These are phyloP conservation scores for Polyploca ridens DNA, from an alignment of 2,888 invertebrate genomes.

Conservation along the genomic window DNA sequence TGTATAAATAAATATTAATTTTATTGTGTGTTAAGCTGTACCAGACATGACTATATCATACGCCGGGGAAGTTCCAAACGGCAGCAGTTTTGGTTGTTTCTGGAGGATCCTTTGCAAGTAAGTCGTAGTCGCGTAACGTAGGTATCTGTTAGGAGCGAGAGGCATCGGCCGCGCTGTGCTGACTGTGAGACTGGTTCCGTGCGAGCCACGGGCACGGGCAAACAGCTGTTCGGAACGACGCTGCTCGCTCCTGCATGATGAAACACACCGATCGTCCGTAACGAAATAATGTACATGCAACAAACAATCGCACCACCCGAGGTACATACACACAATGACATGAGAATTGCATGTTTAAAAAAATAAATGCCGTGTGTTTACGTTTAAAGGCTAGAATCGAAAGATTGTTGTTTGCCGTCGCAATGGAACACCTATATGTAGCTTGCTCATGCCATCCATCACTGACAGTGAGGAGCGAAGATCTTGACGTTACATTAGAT, in stretches of 20 bases:
- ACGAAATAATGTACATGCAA: conserved; percentile 47
- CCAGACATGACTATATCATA: conserved; percentile 93
- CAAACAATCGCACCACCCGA: conserved; percentile 59
- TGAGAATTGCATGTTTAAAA: conserved; percentile 45
- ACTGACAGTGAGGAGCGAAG: background rate
- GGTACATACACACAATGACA: conserved; percentile 51
- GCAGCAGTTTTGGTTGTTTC: conserved; percentile 96
- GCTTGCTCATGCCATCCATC: background rate
- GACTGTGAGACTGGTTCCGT: conserved; percentile 27
- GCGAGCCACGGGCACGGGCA: conserved; percentile 33
- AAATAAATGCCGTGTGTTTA: conserved; percentile 39
- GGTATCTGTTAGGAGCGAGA: conserved; percentile 38
- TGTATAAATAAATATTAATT: conserved; percentile 78
- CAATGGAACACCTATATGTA: conserved; percentile 25
- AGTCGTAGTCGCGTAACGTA: conserved; percentile 64
- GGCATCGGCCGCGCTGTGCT: conserved; percentile 38
- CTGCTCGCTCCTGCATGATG: conserved; percentile 50
- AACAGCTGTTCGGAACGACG: conserved; percentile 69
- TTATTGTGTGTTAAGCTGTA: conserved; percentile 64
- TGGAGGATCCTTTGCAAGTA: conserved; percentile 95
- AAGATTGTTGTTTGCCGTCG: conserved; percentile 48
- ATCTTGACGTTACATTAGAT: background rate
- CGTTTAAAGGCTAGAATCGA: conserved; percentile 38
- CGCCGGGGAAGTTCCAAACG: conserved; percentile 95
- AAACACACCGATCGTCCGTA: conserved; percentile 49